A percentile compares a stretch with the other conserved stretches of the same genome.
Conservation (phyloP, 2,888 invertebrate genomes). For the Ceratothoa steindachneri region DNA sequence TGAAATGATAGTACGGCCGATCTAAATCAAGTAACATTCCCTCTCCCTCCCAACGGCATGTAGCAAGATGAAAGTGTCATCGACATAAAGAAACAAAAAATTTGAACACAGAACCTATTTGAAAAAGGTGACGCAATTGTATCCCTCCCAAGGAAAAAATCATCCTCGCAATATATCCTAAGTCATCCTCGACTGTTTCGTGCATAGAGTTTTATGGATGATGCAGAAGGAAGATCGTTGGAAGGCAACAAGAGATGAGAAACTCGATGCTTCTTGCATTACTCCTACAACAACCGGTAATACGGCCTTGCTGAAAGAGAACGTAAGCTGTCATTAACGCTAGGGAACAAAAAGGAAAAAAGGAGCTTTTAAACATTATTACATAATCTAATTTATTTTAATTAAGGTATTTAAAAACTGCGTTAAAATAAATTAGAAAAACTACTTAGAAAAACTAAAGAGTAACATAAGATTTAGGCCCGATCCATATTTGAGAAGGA, state of each 20-base stretch:
- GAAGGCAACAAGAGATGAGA: constrained; percentile 11
- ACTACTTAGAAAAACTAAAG: too few species aligned
- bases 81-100: constrained; percentile 1
- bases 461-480: too few species aligned
- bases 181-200: constrained; percentile 47
- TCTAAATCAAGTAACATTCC: neutral
- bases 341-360: neutral
- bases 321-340: constrained; percentile 15
- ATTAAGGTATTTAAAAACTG: neutral
- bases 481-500: too few species aligned
- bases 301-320: constrained; percentile 18
- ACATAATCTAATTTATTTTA: neutral
- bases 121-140: neutral
- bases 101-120: neutral
- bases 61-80: neutral
- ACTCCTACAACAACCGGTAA: neutral
- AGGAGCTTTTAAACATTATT: neutral
- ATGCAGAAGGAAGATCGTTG: constrained; percentile 11
- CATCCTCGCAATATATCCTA: constrained; percentile 46
- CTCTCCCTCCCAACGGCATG: neutral
- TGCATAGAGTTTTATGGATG: constrained; percentile 37
- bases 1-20: neutral
- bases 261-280: constrained; percentile 2
- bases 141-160: neutral
- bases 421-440: neutral